phyloP scores from a whole-genome alignment of 2,113 vertebrate species.

The Pogona vitticeps region DNA sequence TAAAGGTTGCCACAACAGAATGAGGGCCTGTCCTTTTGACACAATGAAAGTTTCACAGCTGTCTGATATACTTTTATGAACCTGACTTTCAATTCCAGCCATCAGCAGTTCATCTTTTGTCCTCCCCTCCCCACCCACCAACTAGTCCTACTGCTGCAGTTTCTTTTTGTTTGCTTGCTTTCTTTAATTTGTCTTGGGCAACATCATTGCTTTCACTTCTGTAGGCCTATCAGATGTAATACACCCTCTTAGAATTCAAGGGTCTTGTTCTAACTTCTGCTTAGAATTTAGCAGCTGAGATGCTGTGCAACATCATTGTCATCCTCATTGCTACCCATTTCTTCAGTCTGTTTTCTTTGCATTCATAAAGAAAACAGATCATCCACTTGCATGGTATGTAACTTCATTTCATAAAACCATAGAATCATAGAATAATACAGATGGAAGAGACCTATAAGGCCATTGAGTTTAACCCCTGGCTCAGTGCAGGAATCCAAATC shows the following conservation, averaged over 20 bases:
- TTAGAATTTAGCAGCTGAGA: not conserved
- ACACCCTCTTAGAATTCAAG: too few species aligned
- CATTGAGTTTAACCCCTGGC: too few species aligned
- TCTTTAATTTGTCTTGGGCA: too few species aligned
- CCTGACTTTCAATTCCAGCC: not conserved
- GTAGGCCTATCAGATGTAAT: too few species aligned
- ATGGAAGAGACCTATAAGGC: too few species aligned
- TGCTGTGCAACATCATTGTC: not conserved
- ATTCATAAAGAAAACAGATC: not conserved
- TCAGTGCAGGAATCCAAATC: too few species aligned
- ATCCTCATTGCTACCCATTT: not conserved
- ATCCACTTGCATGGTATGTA: not conserved
- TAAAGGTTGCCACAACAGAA: not conserved
- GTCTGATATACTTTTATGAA: not conserved
- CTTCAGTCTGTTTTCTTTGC: not conserved
- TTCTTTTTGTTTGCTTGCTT: not conserved
- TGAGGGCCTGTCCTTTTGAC: not conserved
- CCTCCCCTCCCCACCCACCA: not conserved
- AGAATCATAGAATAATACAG: too few species aligned
- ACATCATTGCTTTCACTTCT: too few species aligned
- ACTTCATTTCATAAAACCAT: not conserved
- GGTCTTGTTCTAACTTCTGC: not conserved
- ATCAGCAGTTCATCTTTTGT: not conserved
- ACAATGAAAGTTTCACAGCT: not conserved
- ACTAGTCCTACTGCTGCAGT: too few species aligned